Conservation (phyloP, 1,140 invertebrate species). For the Drosophila carrolli region DNA sequence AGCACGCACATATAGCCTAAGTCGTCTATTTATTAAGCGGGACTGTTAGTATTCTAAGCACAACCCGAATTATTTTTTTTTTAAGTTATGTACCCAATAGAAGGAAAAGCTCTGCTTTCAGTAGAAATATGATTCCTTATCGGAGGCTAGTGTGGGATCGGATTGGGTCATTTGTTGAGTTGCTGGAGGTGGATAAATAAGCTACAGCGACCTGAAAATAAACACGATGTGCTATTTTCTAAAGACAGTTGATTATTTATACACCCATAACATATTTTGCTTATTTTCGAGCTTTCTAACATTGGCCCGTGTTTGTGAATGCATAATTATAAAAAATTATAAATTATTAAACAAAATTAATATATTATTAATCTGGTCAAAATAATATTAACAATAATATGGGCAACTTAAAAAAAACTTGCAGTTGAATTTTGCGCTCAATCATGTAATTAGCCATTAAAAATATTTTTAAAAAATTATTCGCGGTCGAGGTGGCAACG, state of each 20-base stretch:
- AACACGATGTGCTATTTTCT: not conserved
- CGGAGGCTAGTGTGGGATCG: not conserved
- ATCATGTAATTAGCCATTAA: too few species aligned
- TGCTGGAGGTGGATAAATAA: not conserved
- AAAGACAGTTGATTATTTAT: not conserved
- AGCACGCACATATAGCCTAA: constrained; percentile 21
- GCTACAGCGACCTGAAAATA: not conserved
- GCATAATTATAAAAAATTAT: too few species aligned
- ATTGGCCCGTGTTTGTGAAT: not conserved
- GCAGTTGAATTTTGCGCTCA: too few species aligned
- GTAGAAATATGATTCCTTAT: not conserved
- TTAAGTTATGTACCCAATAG: too few species aligned
- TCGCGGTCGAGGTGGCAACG: too few species aligned
- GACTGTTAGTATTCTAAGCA: too few species aligned
- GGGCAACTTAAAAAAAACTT: too few species aligned
- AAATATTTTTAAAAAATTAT: too few species aligned
- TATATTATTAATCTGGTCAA: too few species aligned
- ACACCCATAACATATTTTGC: not conserved
- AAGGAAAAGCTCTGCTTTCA: not conserved
- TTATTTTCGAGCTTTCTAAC: not conserved
- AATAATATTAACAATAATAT: too few species aligned
- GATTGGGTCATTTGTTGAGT: not conserved
- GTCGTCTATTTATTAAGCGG: not conserved
- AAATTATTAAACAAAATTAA: too few species aligned
- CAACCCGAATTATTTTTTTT: too few species aligned